phyloP scores from a whole-genome alignment of 2,113 vertebrate species.

The Gavia stellata region DNA sequence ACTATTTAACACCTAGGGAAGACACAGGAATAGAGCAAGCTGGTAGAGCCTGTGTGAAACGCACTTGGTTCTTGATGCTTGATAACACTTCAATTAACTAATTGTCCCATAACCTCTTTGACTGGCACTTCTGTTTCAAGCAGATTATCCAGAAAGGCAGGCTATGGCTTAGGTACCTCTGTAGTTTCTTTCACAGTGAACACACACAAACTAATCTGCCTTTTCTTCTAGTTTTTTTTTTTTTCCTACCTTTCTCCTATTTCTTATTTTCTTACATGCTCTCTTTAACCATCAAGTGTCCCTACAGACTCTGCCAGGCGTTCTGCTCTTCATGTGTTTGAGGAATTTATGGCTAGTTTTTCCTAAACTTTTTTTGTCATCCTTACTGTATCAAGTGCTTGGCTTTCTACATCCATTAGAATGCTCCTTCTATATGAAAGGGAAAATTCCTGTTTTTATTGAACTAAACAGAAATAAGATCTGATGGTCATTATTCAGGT shows the following conservation, averaged over 20 bases:
- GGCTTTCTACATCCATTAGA: not conserved
- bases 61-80: not conserved
- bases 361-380: not conserved
- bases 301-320: not conserved
- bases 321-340: not conserved
- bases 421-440: not conserved
- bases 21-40: not conserved
- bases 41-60: not conserved
- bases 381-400: not conserved
- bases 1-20: not conserved
- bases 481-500: not conserved
- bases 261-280: not conserved
- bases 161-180: not conserved
- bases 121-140: not conserved
- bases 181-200: not conserved
- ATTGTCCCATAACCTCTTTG: not conserved
- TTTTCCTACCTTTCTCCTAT: not conserved
- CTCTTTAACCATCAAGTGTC: not conserved
- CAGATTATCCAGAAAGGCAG: not conserved
- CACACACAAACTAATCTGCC: not conserved
- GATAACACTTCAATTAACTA: not conserved
- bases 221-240: not conserved
- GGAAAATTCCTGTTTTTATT: not conserved
- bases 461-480: not conserved
- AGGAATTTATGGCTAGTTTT: not conserved